These are phyloP conservation scores for Listronotus bonariensis DNA, from an alignment of 1,140 invertebrate species.

Conservation along the genomic window DNA sequence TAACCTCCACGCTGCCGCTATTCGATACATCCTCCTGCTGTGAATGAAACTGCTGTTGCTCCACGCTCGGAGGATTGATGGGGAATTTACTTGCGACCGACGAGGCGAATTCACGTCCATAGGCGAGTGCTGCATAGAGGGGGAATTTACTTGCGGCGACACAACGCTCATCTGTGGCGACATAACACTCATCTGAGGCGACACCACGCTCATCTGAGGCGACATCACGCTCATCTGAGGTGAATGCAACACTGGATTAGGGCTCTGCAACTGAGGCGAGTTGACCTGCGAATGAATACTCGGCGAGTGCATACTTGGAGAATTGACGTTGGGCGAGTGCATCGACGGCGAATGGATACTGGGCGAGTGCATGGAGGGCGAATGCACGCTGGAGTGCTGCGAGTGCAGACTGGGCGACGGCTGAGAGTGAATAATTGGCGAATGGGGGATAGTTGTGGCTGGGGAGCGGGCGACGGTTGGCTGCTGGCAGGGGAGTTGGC, in stretches of 20 bases:
- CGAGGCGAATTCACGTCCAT: conserved; percentile 15
- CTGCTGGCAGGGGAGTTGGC: conserved; percentile 43
- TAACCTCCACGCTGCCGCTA: conserved; percentile 8
- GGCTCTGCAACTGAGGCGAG: conserved; percentile 30
- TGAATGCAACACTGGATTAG: conserved; percentile 22
- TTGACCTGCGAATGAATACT: conserved; percentile 20
- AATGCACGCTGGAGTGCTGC: conserved; percentile 27
- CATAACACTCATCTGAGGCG: conserved; percentile 6
- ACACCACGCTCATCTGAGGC: too few species aligned
- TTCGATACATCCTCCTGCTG: conserved; percentile 15
- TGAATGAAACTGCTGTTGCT: conserved; percentile 47
- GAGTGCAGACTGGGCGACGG: conserved; percentile 29
- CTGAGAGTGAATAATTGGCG: conserved; percentile 27
- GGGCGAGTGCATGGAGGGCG: conserved; percentile 20
- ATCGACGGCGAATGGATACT: conserved; percentile 19
- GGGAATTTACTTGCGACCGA: conserved; percentile 11
- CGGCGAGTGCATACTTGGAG: conserved; percentile 12
- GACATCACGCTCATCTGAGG: conserved; percentile 13
- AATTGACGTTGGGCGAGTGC: conserved; percentile 18
- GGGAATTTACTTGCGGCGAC: background rate
- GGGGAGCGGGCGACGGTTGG: conserved; percentile 42
- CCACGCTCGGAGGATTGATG: conserved; percentile 46
- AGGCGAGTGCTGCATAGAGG: conserved; percentile 23
- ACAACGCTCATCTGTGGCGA: conserved; percentile 10
- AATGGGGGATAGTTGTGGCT: conserved; percentile 43